Evolutionary conservation across 1,140 invertebrate genomes (phyloP).

Genomic region (Hestina assimilis): DNA sequence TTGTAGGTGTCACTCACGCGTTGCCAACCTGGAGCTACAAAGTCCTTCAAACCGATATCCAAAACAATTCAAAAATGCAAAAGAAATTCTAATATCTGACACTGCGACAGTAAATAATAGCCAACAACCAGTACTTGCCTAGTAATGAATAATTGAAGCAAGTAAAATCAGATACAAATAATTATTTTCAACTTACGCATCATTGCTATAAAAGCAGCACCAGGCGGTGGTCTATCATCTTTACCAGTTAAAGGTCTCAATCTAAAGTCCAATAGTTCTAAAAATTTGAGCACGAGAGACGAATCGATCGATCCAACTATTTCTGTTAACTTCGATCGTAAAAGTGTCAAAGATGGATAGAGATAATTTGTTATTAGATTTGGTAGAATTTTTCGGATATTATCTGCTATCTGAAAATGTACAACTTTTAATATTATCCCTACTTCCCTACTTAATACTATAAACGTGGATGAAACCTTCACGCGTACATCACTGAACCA

Average conservation of each 20-base stretch:
- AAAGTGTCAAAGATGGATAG: constrained; percentile 74
- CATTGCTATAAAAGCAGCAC: constrained; percentile 61
- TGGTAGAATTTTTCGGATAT: constrained; percentile 51
- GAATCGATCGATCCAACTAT: constrained; percentile 80
- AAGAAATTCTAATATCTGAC: too few species aligned
- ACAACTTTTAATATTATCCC: background rate
- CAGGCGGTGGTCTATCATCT: constrained; percentile 79
- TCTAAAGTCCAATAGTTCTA: constrained; percentile 80
- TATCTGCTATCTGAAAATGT: constrained; percentile 54
- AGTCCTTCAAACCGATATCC: too few species aligned
- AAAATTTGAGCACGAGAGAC: constrained; percentile 79
- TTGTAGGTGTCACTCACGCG: too few species aligned
- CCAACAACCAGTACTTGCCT: too few species aligned
- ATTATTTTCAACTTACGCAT: constrained; percentile 73
- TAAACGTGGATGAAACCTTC: too few species aligned
- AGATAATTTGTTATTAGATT: constrained; percentile 81
- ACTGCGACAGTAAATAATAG: too few species aligned
- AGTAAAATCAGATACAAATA: background rate
- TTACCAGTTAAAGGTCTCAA: constrained; percentile 76
- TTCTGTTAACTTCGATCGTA: constrained; percentile 76
- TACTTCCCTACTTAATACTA: too few species aligned
- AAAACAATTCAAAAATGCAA: too few species aligned
- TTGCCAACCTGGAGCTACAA: too few species aligned
- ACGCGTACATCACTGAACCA: too few species aligned
- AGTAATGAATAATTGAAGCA: too few species aligned